Percentiles rank a stretch among this genome's conserved stretches.
phyloP scores from a whole-genome alignment of 2,888 invertebrate genomes.

The Drosophila nigritarsus region DNA sequence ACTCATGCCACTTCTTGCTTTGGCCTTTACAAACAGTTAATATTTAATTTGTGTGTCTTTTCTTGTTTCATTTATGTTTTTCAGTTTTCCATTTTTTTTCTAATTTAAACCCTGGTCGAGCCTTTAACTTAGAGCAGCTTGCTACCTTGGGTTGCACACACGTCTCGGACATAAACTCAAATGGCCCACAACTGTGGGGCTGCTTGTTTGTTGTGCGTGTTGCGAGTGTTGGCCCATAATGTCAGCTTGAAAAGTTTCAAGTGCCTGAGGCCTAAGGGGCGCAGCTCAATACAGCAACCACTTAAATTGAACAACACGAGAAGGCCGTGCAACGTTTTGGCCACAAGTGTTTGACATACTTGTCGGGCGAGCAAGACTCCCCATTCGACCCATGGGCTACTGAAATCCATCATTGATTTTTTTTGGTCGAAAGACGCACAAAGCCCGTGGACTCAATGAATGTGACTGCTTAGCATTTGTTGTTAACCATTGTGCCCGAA shows the following conservation, averaged over 20 bases:
- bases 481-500: conserved; percentile 42
- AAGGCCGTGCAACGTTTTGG: conserved; percentile 43
- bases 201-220: conserved; percentile 45
- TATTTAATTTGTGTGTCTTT: not conserved
- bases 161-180: conserved; percentile 21
- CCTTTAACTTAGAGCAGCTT: not conserved
- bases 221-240: conserved; percentile 45
- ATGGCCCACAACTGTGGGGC: conserved; percentile 13
- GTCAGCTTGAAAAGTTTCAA: conserved; percentile 58
- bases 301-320: conserved; percentile 24
- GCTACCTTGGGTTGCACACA: conserved; percentile 1
- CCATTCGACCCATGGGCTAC: conserved; percentile 4
- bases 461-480: conserved; percentile 16
- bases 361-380: conserved; percentile 26
- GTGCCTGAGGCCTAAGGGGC: conserved; percentile 37
- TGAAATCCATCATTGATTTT: conserved; percentile 57
- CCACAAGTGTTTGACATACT: conserved; percentile 71
- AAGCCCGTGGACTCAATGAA: conserved; percentile 2
- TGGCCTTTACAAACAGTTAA: conserved; percentile 10
- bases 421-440: conserved; percentile 5
- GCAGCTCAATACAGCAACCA: conserved; percentile 16
- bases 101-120: conserved; percentile 12
- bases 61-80: not conserved
- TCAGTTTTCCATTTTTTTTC: not conserved
- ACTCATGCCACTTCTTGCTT: conserved; percentile 37